Percentiles rank a stretch among this genome's conserved stretches.
Evolutionary conservation across 1,140 invertebrate genomes (phyloP).

Genomic region (Drosophila malerkotliana): DNA sequence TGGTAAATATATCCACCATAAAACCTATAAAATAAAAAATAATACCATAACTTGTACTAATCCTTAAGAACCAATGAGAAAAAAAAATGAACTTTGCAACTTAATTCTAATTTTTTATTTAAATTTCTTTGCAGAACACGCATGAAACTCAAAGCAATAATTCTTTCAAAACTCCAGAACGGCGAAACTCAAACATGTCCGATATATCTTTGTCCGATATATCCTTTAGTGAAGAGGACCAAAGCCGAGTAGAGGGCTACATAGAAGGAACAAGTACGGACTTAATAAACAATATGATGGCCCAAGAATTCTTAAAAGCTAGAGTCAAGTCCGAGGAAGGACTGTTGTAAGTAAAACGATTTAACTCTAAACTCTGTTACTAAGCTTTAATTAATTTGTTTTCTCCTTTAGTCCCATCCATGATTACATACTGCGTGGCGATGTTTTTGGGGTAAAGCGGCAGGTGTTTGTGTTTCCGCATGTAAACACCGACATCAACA

Average conservation of each 20-base stretch:
- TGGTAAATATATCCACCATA: background rate
- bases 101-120: background rate
- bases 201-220: slow-evolving; percentile 26
- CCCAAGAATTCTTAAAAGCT: slow-evolving; percentile 3
- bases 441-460: slow-evolving; percentile 34
- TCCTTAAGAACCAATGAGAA: too few relatives aligned
- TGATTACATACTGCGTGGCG: slow-evolving; percentile 49
- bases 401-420: slow-evolving; percentile 63
- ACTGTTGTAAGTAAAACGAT: slow-evolving; percentile 48
- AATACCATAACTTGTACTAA: too few relatives aligned
- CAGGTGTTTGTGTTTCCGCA: slow-evolving; percentile 59
- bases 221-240: slow-evolving; percentile 9
- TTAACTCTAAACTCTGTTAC: background rate
- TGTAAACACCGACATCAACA: slow-evolving; percentile 50
- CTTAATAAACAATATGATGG: slow-evolving; percentile 41
- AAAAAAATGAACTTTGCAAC: too few relatives aligned
- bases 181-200: slow-evolving; percentile 34
- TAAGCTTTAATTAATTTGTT: background rate
- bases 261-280: slow-evolving; percentile 18
- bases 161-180: background rate
- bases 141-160: background rate
- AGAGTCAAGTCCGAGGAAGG: slow-evolving; percentile 29
- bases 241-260: slow-evolving; percentile 10
- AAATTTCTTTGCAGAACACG: slow-evolving; percentile 1
- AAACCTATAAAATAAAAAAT: too few relatives aligned